A percentile compares a stretch with the other conserved stretches of the same genome.
Conservation (phyloP, 2,113 vertebrate genomes). For the Archilochus colubris region DNA sequence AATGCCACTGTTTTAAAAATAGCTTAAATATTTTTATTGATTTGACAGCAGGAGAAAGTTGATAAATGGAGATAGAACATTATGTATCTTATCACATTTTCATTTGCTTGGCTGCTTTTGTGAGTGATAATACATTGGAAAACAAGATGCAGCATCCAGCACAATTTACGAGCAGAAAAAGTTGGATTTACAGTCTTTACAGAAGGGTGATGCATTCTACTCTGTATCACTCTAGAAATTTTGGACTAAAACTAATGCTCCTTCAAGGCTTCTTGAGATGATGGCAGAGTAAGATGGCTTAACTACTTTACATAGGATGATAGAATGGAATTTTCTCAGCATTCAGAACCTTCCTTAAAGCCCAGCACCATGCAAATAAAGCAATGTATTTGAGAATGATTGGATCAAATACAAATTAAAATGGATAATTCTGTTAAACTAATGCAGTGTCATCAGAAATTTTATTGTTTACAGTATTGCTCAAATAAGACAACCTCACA, state of each 20-base stretch:
- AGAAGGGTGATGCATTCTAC: neutral
- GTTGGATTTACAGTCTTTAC: neutral
- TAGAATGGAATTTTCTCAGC: neutral
- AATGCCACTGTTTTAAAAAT: neutral
- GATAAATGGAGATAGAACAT: slow-evolving; percentile 27
- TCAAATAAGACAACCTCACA: neutral
- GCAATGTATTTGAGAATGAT: neutral
- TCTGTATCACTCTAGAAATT: neutral
- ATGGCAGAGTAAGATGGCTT: neutral
- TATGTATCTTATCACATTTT: slow-evolving; percentile 50
- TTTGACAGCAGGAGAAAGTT: slow-evolving; percentile 45
- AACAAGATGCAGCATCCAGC: slow-evolving; percentile 26
- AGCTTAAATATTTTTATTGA: slow-evolving; percentile 40
- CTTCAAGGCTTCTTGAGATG: neutral
- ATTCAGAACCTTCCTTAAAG: neutral
- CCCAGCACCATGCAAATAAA: neutral
- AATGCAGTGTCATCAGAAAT: neutral
- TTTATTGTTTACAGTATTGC: neutral
- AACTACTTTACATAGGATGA: neutral
- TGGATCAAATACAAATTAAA: neutral
- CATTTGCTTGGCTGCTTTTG: slow-evolving; percentile 49
- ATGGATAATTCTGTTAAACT: neutral
- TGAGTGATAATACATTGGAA: slow-evolving; percentile 24
- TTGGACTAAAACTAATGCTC: neutral
- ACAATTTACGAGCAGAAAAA: neutral